Evolutionary conservation across 2,113 vertebrate species (phyloP).

Genomic region (Balaeniceps rex): DNA sequence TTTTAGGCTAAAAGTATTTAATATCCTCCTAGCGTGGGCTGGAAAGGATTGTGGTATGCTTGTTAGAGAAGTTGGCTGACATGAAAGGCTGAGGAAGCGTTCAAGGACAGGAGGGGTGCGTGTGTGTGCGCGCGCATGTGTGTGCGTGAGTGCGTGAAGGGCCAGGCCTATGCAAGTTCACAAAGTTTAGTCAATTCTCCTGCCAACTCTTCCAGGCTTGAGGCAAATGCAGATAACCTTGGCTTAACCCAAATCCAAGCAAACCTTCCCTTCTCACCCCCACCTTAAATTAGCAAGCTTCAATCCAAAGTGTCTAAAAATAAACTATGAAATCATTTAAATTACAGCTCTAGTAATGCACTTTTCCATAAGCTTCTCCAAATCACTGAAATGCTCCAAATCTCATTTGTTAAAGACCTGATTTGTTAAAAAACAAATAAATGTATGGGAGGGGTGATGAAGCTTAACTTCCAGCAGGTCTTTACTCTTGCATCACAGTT

Average conservation of each 20-base stretch:
- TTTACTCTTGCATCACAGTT: background rate
- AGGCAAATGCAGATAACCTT: conserved; percentile 33
- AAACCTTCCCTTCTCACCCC: background rate
- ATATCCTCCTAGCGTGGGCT: background rate
- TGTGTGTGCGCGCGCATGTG: background rate
- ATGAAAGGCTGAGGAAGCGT: background rate
- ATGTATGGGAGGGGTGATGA: background rate
- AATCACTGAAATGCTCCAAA: background rate
- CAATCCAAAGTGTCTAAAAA: conserved; percentile 40
- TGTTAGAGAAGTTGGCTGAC: background rate
- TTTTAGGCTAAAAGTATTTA: background rate
- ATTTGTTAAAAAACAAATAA: background rate
- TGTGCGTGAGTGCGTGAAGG: background rate
- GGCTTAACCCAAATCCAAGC: background rate
- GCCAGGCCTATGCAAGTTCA: conserved; percentile 11
- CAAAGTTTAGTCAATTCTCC: conserved; percentile 17
- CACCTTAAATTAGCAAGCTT: conserved; percentile 8
- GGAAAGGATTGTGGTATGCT: background rate
- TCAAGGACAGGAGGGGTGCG: background rate
- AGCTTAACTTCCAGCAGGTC: background rate
- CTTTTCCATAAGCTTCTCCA: background rate
- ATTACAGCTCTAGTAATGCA: background rate
- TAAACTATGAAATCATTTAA: conserved; percentile 17
- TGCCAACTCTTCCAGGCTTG: conserved; percentile 37
- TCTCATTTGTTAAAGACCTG: background rate